These are phyloP conservation scores for Cerastis rubricosa DNA, from an alignment of 2,888 invertebrate species.

Conservation along the genomic window DNA sequence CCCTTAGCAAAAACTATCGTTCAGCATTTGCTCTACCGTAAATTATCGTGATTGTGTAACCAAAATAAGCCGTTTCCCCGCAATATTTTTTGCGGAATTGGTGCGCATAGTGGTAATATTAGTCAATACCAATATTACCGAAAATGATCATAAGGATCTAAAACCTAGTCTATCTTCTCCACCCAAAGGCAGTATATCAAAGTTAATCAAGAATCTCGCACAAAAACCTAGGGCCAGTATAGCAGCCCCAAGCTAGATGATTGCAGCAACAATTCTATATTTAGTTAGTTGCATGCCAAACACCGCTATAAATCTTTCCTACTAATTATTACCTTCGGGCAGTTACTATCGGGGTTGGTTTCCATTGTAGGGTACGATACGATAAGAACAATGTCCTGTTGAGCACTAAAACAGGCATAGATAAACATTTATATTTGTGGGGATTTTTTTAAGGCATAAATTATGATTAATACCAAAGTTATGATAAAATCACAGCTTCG, in stretches of 20 bases:
- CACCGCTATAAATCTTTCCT: conserved; percentile 82
- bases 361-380: conserved; percentile 62
- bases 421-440: too few relatives aligned
- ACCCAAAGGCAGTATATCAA: conserved; percentile 26
- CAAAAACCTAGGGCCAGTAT: conserved; percentile 11
- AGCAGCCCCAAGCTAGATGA: conserved; percentile 78
- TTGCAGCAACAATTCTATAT: conserved; percentile 73
- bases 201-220: conserved; percentile 41
- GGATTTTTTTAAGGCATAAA: too few relatives aligned
- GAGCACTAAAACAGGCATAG: neutral
- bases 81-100: neutral
- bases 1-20: too few relatives aligned
- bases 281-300: conserved; percentile 73
- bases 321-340: conserved; percentile 84
- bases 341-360: conserved; percentile 69
- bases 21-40: neutral
- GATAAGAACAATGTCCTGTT: neutral
- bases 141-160: neutral
- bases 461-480: too few relatives aligned
- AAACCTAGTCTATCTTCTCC: neutral
- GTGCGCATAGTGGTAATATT: too few relatives aligned
- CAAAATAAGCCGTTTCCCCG: neutral
- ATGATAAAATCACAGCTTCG: too few relatives aligned
- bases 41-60: neutral
- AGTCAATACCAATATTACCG: neutral